These are phyloP conservation scores for Dysdera silvatica DNA, from an alignment of 1,140 invertebrate species.

Conservation along the genomic window DNA sequence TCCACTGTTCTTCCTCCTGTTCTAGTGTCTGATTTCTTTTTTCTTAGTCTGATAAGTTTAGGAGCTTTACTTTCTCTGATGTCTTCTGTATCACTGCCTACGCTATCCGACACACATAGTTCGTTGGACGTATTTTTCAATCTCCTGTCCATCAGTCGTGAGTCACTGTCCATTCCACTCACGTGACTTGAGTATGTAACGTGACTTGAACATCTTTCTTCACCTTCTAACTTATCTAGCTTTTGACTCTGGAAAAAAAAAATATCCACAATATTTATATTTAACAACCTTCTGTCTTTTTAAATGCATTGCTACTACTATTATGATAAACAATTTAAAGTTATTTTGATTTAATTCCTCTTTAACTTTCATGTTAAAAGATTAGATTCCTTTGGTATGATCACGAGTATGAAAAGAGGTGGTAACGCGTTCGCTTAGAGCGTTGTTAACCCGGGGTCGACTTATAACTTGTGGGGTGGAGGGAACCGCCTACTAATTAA, in stretches of 20 bases:
- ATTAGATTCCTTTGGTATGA: too few species aligned
- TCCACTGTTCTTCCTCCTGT: conserved; percentile 8
- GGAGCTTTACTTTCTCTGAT: neutral
- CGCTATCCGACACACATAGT: conserved; percentile 14
- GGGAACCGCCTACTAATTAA: too few species aligned
- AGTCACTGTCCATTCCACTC: neutral
- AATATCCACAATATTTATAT: too few species aligned
- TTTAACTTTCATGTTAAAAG: too few species aligned
- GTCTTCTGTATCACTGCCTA: conserved; percentile 22
- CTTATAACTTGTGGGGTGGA: too few species aligned
- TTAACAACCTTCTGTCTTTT: too few species aligned
- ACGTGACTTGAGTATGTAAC: neutral
- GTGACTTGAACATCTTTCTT: neutral
- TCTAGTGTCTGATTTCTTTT: conserved; percentile 7
- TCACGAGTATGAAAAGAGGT: too few species aligned
- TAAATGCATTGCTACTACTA: too few species aligned
- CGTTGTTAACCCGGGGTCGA: too few species aligned
- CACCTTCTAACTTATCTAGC: neutral
- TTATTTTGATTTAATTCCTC: too few species aligned
- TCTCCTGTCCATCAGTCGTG: neutral
- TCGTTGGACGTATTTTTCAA: neutral
- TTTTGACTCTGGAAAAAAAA: conserved; percentile 5
- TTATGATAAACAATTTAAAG: too few species aligned
- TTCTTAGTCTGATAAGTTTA: conserved; percentile 9
- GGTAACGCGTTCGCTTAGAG: too few species aligned